These are phyloP conservation scores for Strix aluco DNA, from an alignment of 2,113 vertebrate genomes.

Conservation along the genomic window DNA sequence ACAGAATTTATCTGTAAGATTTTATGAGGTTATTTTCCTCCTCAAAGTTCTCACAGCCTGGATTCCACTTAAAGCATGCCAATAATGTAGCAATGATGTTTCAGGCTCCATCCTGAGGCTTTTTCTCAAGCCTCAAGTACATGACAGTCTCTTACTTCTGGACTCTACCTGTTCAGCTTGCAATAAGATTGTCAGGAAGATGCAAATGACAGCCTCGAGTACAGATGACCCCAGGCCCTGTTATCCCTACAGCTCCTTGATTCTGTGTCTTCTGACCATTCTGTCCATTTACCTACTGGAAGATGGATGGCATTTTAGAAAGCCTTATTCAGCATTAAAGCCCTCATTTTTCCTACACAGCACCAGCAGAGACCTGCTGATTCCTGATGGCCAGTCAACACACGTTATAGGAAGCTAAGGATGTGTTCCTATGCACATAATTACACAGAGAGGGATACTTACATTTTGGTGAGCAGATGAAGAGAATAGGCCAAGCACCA, in stretches of 20 bases:
- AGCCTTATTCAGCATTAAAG: background rate
- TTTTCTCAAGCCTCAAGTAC: background rate
- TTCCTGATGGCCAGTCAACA: background rate
- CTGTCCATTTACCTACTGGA: background rate
- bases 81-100: background rate
- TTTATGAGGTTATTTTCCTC: background rate
- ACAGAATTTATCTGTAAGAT: background rate
- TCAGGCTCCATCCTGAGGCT: background rate
- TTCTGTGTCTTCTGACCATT: background rate
- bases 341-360: background rate
- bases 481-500: background rate
- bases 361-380: background rate
- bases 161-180: background rate
- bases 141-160: background rate
- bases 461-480: background rate
- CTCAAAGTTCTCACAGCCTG: background rate
- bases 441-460: background rate
- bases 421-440: background rate
- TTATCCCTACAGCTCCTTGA: background rate
- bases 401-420: background rate
- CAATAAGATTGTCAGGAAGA: background rate
- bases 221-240: background rate
- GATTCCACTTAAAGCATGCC: background rate
- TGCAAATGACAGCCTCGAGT: background rate
- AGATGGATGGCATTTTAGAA: background rate